These are phyloP conservation scores for Drosophila aldrichi DNA, from an alignment of 2,888 invertebrate species.

Conservation along the genomic window DNA sequence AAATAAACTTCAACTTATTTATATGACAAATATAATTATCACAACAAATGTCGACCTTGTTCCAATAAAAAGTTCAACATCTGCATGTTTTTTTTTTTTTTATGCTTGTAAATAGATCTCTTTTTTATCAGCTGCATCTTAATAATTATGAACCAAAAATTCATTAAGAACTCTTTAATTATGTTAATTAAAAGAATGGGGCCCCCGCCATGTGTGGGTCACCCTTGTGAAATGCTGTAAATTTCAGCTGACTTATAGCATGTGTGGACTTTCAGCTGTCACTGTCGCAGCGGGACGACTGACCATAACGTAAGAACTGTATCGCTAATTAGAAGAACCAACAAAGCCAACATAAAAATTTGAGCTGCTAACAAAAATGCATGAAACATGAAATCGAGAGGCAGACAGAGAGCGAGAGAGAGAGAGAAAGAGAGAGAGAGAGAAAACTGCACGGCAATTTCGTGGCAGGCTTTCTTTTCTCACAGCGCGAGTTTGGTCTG, in stretches of 20 bases:
- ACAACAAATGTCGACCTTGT: neutral
- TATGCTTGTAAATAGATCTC: neutral
- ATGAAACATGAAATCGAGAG: conserved; percentile 1
- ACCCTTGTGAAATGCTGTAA: conserved; percentile 19
- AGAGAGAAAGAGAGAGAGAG: neutral
- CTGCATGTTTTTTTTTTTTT: neutral
- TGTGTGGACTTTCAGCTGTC: conserved; percentile 63
- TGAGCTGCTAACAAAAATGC: conserved; percentile 20
- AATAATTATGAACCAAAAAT: conserved; percentile 26
- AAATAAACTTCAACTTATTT: too few species aligned
- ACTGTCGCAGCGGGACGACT: conserved; percentile 54
- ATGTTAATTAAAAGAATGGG: conserved; percentile 28
- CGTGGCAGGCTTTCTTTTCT: conserved; percentile 32
- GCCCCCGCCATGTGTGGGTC: conserved; percentile 4
- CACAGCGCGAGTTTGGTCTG: conserved; percentile 14
- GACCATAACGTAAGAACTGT: conserved; percentile 31
- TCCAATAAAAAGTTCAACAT: neutral
- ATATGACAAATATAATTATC: too few species aligned
- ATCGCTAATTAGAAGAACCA: conserved; percentile 64
- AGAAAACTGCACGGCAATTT: conserved; percentile 24
- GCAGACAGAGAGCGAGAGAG: neutral
- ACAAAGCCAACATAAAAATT: conserved; percentile 35
- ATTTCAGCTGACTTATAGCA: conserved; percentile 37
- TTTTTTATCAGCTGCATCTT: conserved; percentile 10
- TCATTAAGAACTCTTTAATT: conserved; percentile 27